These are phyloP conservation scores for Drosophila leonis DNA, from an alignment of 2,888 invertebrate genomes.

Conservation along the genomic window DNA sequence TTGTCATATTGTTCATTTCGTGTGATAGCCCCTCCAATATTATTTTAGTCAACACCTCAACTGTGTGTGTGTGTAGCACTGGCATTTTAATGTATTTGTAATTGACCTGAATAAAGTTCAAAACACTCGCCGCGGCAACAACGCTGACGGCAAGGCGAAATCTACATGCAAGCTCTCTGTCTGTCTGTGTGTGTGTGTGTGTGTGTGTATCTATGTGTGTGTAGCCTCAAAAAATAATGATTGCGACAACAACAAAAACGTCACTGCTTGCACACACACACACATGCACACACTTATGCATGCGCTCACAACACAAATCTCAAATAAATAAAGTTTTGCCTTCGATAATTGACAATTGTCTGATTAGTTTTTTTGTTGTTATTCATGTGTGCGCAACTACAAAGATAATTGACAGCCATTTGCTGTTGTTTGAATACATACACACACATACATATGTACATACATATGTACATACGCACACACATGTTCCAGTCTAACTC, in stretches of 20 bases:
- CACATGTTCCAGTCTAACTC: background rate
- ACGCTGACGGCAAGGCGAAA: conserved; percentile 74
- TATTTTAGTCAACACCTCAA: conserved; percentile 80
- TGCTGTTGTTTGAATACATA: conserved; percentile 21
- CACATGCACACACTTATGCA: conserved; percentile 7
- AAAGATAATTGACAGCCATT: conserved; percentile 25
- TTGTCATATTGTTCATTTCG: conserved; percentile 39
- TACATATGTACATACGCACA: background rate
- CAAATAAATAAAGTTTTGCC: conserved; percentile 47
- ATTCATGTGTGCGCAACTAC: conserved; percentile 17
- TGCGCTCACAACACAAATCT: conserved; percentile 25
- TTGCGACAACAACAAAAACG: conserved; percentile 73
- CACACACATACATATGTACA: background rate
- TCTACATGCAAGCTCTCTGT: conserved; percentile 71
- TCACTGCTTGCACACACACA: conserved; percentile 28
- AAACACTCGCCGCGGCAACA: conserved; percentile 76
- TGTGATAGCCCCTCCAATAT: conserved; percentile 79
- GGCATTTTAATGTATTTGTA: conserved; percentile 84
- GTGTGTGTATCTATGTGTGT: conserved; percentile 52
- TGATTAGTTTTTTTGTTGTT: conserved; percentile 61
- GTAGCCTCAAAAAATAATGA: conserved; percentile 81
- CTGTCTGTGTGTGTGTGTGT: conserved; percentile 40
- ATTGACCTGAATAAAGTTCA: conserved; percentile 86
- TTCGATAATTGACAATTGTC: conserved; percentile 80
- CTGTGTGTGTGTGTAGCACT: conserved; percentile 57